Conservation (phyloP, 2,888 invertebrate species). For the Drosophila heteroneura region DNA sequence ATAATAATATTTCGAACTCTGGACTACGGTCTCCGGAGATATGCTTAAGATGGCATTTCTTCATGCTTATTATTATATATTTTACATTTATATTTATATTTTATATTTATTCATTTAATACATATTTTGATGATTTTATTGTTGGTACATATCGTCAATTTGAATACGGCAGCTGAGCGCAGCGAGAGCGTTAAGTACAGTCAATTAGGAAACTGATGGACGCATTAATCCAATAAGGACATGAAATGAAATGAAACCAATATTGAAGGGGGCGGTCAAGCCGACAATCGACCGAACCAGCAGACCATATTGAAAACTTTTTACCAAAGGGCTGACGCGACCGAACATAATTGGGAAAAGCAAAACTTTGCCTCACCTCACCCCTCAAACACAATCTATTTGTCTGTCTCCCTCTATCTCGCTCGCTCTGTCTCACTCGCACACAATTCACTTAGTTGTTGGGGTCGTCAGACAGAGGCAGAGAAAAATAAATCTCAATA, state of each 20-base stretch:
- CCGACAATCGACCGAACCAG: constrained; percentile 17
- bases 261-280: constrained; percentile 38
- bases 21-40: neutral
- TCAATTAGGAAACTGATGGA: constrained; percentile 70
- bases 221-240: constrained; percentile 75
- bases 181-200: constrained; percentile 58
- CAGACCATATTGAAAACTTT: constrained; percentile 46
- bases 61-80: neutral
- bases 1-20: neutral
- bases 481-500: constrained; percentile 72
- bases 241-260: constrained; percentile 61
- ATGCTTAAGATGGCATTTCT: too few species aligned
- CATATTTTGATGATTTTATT: neutral
- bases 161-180: constrained; percentile 5
- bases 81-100: neutral
- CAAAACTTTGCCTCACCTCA: constrained; percentile 6
- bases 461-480: constrained; percentile 11
- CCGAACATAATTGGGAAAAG: constrained; percentile 49
- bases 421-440: neutral
- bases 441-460: neutral
- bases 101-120: neutral
- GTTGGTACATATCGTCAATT: neutral
- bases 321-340: constrained; percentile 28
- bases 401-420: neutral
- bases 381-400: neutral